Evolutionary conservation across 2,113 vertebrate genomes (phyloP).

Genomic region (Petromus typicus): DNA sequence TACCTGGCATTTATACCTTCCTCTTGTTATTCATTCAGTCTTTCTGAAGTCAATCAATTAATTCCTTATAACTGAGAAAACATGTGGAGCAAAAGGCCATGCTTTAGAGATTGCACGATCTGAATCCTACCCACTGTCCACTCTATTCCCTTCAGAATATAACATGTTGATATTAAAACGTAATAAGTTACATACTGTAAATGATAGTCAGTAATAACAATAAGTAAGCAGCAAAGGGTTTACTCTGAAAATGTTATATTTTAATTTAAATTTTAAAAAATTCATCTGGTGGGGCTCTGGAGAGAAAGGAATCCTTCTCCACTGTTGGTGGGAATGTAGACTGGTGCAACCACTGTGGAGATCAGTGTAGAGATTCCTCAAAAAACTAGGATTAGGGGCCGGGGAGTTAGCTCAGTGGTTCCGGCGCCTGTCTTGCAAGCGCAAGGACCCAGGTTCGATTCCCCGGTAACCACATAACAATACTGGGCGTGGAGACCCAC

Average conservation of each 20-base stretch:
- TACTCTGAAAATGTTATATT: neutral
- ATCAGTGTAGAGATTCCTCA: too few relatives aligned
- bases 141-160: neutral
- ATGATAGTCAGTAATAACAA: neutral
- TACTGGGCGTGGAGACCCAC: too few relatives aligned
- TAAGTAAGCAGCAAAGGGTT: neutral
- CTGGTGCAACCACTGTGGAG: too few relatives aligned
- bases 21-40: neutral
- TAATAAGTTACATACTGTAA: neutral
- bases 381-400: too few relatives aligned
- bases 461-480: too few relatives aligned
- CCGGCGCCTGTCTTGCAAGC: too few relatives aligned
- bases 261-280: too few relatives aligned
- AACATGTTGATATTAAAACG: neutral
- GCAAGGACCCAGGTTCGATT: too few relatives aligned
- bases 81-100: neutral
- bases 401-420: too few relatives aligned
- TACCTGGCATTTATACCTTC: neutral
- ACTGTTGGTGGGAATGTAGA: too few relatives aligned
- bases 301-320: too few relatives aligned
- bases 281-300: too few relatives aligned
- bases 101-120: neutral
- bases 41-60: neutral
- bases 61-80: neutral
- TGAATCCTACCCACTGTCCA: neutral